These are phyloP conservation scores for Oscheius sp. DNA, from an alignment of 2,888 invertebrate genomes.

Conservation along the genomic window DNA sequence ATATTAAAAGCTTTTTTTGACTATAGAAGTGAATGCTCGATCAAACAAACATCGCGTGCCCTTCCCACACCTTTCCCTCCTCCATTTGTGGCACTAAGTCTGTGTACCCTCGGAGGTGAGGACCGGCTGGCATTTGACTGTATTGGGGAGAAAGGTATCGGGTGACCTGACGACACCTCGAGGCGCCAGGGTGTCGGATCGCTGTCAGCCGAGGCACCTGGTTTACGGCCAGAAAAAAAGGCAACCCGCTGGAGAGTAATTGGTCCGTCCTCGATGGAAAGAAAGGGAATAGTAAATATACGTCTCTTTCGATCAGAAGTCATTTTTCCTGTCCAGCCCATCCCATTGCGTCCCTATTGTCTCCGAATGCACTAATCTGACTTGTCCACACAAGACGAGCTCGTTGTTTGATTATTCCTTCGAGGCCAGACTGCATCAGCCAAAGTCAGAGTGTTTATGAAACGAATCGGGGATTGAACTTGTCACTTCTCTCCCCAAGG, in stretches of 20 bases:
- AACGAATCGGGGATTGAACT: background rate
- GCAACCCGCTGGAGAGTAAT: background rate
- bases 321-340: slow-evolving; percentile 6
- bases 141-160: too few relatives aligned
- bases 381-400: slow-evolving; percentile 22
- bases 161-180: background rate
- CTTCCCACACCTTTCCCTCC: slow-evolving; percentile 20
- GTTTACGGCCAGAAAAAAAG: slow-evolving; percentile 18
- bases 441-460: background rate
- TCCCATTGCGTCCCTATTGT: background rate
- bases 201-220: slow-evolving; percentile 21
- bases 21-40: too few relatives aligned
- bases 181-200: slow-evolving; percentile 26
- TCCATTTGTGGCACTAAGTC: slow-evolving; percentile 27
- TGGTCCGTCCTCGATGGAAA: too few relatives aligned
- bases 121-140: background rate
- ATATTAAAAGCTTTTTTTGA: background rate
- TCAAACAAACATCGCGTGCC: slow-evolving; percentile 15
- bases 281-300: background rate
- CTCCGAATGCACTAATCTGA: slow-evolving; percentile 19
- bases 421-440: background rate
- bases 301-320: background rate
- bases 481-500: background rate
- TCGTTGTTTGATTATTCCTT: slow-evolving; percentile 18
- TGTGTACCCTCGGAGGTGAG: slow-evolving; percentile 5